A percentile compares a stretch with the other conserved stretches of the same genome.
These are phyloP conservation scores for Rhyzopertha dominica DNA, from an alignment of 1,140 invertebrate genomes.

Conservation along the genomic window DNA sequence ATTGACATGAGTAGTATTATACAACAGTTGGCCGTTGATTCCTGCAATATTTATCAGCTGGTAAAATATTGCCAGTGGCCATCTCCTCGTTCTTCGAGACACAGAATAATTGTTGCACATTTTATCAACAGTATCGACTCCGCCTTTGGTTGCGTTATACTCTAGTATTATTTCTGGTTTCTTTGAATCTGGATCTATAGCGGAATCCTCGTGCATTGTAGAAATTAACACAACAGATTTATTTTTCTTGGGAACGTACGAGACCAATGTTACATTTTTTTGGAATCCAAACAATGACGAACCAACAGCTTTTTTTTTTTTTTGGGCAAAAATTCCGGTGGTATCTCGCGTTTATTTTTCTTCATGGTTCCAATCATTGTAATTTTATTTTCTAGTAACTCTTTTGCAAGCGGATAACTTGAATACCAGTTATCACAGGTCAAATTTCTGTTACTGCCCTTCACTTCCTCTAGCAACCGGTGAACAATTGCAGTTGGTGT, in stretches of 20 bases:
- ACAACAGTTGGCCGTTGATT: constrained; percentile 48
- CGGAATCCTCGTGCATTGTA: constrained; percentile 30
- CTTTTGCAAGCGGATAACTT: constrained; percentile 27
- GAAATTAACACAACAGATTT: constrained; percentile 38
- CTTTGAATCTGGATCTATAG: constrained; percentile 23
- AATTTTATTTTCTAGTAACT: constrained; percentile 33
- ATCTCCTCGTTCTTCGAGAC: constrained; percentile 47
- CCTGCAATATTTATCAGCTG: constrained; percentile 50
- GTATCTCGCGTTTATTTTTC: constrained; percentile 40
- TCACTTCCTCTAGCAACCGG: constrained; percentile 23
- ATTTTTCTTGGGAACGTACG: constrained; percentile 34
- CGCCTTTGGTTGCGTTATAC: constrained; percentile 46
- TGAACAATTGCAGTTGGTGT: constrained; percentile 28
- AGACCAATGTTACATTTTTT: constrained; percentile 26
- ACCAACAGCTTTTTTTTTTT: constrained; percentile 17
- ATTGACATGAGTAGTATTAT: constrained; percentile 28
- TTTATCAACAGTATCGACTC: constrained; percentile 42
- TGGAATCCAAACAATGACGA: constrained; percentile 36
- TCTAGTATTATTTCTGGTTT: constrained; percentile 43
- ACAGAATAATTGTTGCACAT: constrained; percentile 33
- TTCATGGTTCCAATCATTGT: constrained; percentile 35
- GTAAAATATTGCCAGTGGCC: constrained; percentile 51
- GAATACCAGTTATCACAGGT: constrained; percentile 38
- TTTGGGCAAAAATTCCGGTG: constrained; percentile 31
- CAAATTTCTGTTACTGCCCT: constrained; percentile 33